These are phyloP conservation scores for Conus betulinus DNA, from an alignment of 1,140 invertebrate species.

Conservation along the genomic window DNA sequence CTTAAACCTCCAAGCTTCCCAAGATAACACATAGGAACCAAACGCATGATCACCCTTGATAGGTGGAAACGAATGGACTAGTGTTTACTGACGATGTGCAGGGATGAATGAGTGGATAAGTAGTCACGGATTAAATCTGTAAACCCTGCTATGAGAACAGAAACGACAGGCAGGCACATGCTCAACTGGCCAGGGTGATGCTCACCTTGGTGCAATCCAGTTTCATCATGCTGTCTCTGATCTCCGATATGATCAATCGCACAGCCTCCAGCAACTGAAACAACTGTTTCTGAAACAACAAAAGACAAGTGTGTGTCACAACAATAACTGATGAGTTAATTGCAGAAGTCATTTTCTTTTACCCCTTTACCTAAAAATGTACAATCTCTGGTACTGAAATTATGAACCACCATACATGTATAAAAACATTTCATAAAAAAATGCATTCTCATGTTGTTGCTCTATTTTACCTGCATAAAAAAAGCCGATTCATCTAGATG, in stretches of 20 bases:
- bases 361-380: no score
- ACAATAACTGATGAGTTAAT: not conserved
- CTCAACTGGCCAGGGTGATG: not conserved
- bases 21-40: no score
- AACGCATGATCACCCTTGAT: no score
- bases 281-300: conserved; percentile 26
- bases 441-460: no score
- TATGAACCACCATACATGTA: no score
- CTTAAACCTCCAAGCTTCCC: no score
- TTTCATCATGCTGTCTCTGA: conserved; percentile 2
- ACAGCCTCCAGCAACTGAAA: conserved; percentile 9
- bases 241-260: conserved; percentile 3
- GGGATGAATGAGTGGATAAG: not conserved
- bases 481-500: no score
- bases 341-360: no score
- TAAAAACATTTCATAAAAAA: no score
- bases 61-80: no score
- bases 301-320: not conserved
- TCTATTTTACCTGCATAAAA: no score
- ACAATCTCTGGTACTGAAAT: no score
- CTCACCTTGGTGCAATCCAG: conserved; percentile 23
- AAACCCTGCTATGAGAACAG: not conserved
- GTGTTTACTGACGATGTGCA: not conserved
- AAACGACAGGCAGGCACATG: not conserved
- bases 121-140: not conserved